Conservation (phyloP, 2,113 vertebrate genomes). For the Suricata suricatta region DNA sequence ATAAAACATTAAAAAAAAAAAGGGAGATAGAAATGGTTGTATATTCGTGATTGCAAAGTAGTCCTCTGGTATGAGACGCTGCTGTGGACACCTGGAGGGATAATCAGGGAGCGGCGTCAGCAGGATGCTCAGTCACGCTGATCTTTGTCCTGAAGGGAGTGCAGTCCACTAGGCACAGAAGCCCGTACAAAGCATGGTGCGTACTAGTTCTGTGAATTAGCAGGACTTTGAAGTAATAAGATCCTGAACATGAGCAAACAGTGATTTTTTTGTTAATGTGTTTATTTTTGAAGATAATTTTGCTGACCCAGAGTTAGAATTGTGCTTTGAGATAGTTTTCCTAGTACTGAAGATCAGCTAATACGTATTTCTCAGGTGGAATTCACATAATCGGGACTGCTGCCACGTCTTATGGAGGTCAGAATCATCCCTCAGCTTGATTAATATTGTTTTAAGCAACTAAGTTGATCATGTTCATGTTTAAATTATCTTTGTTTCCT, state of each 20-base stretch:
- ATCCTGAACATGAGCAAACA: not conserved
- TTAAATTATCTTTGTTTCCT: not conserved
- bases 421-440: not conserved
- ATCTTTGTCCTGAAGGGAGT: not conserved
- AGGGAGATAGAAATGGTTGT: not conserved
- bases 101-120: not conserved
- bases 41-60: not conserved
- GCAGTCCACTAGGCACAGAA: not conserved
- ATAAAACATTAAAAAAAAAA: not conserved
- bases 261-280: not conserved
- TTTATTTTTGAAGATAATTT: slow-evolving; percentile 33
- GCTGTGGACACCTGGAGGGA: not conserved
- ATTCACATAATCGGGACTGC: not conserved
- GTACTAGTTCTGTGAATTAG: not conserved
- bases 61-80: not conserved
- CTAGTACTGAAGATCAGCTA: not conserved
- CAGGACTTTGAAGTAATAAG: not conserved
- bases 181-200: not conserved
- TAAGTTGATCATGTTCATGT: not conserved
- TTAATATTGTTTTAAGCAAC: not conserved
- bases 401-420: not conserved
- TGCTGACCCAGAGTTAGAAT: not conserved
- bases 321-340: not conserved
- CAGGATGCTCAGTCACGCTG: not conserved
- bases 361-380: not conserved